Percentiles rank a stretch among this genome's conserved stretches.
Evolutionary conservation across 2,113 vertebrate genomes (phyloP).

Genomic region (human (Homo sapiens)): DNA sequence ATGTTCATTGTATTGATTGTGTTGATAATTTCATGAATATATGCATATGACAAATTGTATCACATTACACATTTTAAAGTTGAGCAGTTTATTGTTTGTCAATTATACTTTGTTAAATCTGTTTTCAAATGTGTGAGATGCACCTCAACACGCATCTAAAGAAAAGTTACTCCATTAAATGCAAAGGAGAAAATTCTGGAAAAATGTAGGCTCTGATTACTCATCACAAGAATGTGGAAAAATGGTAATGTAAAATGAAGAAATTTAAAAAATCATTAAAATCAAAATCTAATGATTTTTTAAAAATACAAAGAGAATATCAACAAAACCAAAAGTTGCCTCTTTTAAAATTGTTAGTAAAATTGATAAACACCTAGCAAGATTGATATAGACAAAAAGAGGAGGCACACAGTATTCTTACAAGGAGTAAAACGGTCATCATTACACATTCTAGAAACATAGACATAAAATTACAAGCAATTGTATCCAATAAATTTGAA

Average conservation of each 20-base stretch:
- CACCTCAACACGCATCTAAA: not conserved
- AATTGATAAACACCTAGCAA: not conserved
- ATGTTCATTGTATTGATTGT: not conserved
- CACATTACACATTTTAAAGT: not conserved
- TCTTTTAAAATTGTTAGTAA: not conserved
- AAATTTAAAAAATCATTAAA: not conserved
- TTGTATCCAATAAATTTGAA: not conserved
- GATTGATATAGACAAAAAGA: not conserved
- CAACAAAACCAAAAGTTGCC: not conserved
- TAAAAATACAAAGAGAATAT: not conserved
- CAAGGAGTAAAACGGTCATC: not conserved
- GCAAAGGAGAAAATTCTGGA: not conserved
- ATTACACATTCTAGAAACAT: not conserved
- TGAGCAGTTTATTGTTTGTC: not conserved
- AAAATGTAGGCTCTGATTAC: not conserved
- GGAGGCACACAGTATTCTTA: not conserved
- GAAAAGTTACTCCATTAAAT: conserved; percentile 4
- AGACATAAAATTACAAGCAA: not conserved
- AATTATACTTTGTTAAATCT: not conserved
- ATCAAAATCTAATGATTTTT: not conserved
- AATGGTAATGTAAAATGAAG: not conserved
- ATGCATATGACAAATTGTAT: not conserved
- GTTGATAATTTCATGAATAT: not conserved
- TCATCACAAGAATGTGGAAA: not conserved
- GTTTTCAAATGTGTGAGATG: not conserved